Conservation (phyloP, 53 echinoderm and acorn worm genomes). For the Astropecten irregularis region DNA sequence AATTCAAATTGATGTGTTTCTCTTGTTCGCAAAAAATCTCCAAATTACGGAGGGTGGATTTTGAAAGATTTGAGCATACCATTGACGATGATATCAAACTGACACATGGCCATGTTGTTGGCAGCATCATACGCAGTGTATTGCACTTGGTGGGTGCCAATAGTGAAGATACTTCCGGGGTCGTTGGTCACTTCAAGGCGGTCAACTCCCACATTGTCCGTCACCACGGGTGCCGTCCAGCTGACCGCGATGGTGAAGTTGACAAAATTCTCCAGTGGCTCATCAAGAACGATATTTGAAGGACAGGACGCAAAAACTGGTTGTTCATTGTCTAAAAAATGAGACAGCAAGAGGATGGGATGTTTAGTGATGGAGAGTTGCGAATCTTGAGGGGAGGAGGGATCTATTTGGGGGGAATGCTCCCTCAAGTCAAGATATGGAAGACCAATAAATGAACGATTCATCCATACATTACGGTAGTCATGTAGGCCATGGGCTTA, state of each 20-base stretch:
- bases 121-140: slow-evolving; percentile 1
- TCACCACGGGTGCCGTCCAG: background rate
- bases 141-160: background rate
- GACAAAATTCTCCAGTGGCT: background rate
- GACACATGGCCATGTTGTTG: background rate
- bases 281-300: background rate
- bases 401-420: too few species aligned
- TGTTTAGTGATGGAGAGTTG: too few species aligned
- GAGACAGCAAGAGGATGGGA: background rate
- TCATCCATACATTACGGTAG: too few species aligned
- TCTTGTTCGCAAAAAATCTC: too few species aligned
- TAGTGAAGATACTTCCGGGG: background rate
- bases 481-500: too few species aligned
- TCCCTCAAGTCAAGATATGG: too few species aligned
- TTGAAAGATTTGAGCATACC: background rate
- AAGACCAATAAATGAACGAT: too few species aligned
- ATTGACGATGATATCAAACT: background rate
- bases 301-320: background rate
- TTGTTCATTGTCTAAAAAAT: background rate
- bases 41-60: too few species aligned
- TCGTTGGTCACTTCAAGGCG: background rate
- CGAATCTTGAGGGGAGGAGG: too few species aligned
- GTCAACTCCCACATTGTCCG: background rate
- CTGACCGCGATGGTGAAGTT: slow-evolving; percentile 13
- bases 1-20: too few species aligned